Evolutionary conservation across 1,140 invertebrate genomes (phyloP).

Genomic region (Drosophila kurseongensis): DNA sequence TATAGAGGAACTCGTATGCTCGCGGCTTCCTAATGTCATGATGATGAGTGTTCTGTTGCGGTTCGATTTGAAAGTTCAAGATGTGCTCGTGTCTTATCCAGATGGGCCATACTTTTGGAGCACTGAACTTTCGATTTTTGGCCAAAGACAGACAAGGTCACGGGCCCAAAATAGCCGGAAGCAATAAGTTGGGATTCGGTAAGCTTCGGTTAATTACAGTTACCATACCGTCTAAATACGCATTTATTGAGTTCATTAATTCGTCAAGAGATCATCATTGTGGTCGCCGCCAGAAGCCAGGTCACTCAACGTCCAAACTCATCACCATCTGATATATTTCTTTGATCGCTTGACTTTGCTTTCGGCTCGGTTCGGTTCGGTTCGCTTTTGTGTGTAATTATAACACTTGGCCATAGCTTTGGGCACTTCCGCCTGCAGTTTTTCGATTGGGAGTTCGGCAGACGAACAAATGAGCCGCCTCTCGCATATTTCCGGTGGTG

Average conservation of each 20-base stretch:
- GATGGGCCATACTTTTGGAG: constrained; percentile 28
- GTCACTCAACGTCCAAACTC: constrained; percentile 34
- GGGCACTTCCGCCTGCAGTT: constrained; percentile 66
- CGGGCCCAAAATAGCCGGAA: constrained; percentile 48
- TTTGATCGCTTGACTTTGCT: constrained; percentile 36
- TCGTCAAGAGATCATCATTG: constrained; percentile 62
- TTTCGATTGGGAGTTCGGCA: constrained; percentile 25
- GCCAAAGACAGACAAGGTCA: constrained; percentile 52
- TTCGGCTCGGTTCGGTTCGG: constrained; percentile 31
- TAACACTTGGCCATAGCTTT: constrained; percentile 66
- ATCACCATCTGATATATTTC: constrained; percentile 27
- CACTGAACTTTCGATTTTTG: constrained; percentile 60
- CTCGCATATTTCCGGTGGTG: constrained; percentile 62
- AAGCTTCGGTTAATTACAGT: constrained; percentile 60
- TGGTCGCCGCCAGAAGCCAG: constrained; percentile 55
- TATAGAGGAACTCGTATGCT: constrained; percentile 70
- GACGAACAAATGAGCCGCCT: constrained; percentile 38
- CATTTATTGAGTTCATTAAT: constrained; percentile 71
- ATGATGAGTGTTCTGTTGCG: constrained; percentile 23
- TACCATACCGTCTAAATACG: constrained; percentile 34
- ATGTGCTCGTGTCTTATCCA: constrained; percentile 32
- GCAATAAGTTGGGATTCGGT: not conserved
- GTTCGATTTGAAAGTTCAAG: constrained; percentile 63
- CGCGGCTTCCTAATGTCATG: constrained; percentile 60
- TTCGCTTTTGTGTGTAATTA: constrained; percentile 70